These are phyloP conservation scores for Cosmopolites sordidus DNA, from an alignment of 2,888 invertebrate species.

Conservation along the genomic window DNA sequence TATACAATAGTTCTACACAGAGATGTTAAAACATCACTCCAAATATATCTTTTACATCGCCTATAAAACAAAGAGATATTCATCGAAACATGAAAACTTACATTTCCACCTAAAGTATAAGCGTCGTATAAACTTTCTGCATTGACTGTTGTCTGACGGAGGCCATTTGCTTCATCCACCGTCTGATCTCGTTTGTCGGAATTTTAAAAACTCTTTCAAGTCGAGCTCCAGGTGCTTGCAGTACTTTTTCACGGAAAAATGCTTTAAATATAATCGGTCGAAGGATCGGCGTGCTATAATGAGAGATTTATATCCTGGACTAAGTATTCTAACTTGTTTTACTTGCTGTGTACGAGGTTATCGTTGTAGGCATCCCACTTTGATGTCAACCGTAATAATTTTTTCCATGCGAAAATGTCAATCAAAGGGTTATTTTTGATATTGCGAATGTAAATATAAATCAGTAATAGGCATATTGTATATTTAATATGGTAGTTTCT, in stretches of 20 bases:
- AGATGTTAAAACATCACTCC: not conserved
- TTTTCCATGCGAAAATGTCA: too few relatives aligned
- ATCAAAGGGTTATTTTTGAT: too few relatives aligned
- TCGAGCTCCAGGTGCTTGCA: slow-evolving; percentile 13
- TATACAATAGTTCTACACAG: not conserved
- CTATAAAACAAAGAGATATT: not conserved
- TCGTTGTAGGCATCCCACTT: too few relatives aligned
- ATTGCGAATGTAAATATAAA: too few relatives aligned
- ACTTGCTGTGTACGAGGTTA: too few relatives aligned
- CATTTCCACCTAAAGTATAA: not conserved
- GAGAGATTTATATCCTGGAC: not conserved
- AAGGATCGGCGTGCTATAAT: not conserved
- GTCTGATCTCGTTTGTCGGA: slow-evolving; percentile 3
- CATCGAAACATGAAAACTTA: not conserved
- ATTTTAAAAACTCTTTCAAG: slow-evolving; percentile 15
- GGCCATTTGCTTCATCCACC: slow-evolving; percentile 9
- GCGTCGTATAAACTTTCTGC: slow-evolving; percentile 10
- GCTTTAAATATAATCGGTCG: slow-evolving; percentile 3
- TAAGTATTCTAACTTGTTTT: not conserved
- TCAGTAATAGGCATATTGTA: too few relatives aligned
- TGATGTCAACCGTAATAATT: too few relatives aligned
- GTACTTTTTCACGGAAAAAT: slow-evolving; percentile 11
- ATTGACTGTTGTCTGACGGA: slow-evolving; percentile 13
- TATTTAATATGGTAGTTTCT: too few relatives aligned
- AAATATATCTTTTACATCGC: not conserved